A percentile compares a stretch with the other conserved stretches of the same genome.
Evolutionary conservation across 2,113 vertebrate genomes (phyloP).

Genomic region (Salminus brasiliensis): DNA sequence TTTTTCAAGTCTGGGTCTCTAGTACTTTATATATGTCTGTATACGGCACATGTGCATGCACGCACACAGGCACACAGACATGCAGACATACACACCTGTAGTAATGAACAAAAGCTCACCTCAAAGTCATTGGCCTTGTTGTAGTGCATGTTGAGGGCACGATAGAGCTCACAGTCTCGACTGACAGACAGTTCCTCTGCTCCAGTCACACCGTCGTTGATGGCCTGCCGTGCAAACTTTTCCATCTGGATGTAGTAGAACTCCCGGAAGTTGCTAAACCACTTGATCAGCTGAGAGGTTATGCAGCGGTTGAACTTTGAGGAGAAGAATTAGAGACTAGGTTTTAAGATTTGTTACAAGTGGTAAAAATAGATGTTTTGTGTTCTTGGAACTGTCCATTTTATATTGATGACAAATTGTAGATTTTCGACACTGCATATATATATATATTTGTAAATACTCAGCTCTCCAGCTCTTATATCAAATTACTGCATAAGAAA

Average conservation of each 20-base stretch:
- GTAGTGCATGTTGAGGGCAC: slow-evolving; percentile 99
- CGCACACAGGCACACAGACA: slow-evolving; percentile 5
- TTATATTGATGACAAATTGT: no score
- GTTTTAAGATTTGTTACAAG: background rate
- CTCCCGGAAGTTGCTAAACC: slow-evolving; percentile 99
- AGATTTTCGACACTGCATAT: no score
- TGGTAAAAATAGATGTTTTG: no score
- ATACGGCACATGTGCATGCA: no score
- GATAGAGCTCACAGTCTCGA: slow-evolving; percentile 94
- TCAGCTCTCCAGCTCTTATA: no score
- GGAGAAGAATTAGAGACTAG: slow-evolving; percentile 32
- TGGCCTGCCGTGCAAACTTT: slow-evolving; percentile 97
- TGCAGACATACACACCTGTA: background rate
- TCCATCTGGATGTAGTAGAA: slow-evolving; percentile 99
- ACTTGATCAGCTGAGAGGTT: slow-evolving; percentile 99
- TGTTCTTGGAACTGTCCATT: no score
- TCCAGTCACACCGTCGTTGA: slow-evolving; percentile 93
- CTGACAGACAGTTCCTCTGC: slow-evolving; percentile 91
- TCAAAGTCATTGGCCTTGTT: slow-evolving; percentile 99
- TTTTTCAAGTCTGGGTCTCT: no score
- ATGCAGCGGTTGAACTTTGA: slow-evolving; percentile 99
- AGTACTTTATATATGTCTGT: no score
- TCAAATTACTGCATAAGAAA: slow-evolving; percentile 20
- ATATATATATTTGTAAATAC: no score
- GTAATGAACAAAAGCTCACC: slow-evolving; percentile 71